Evolutionary conservation across 2,888 invertebrate genomes (phyloP).

Genomic region (Aricia artaxerxes): DNA sequence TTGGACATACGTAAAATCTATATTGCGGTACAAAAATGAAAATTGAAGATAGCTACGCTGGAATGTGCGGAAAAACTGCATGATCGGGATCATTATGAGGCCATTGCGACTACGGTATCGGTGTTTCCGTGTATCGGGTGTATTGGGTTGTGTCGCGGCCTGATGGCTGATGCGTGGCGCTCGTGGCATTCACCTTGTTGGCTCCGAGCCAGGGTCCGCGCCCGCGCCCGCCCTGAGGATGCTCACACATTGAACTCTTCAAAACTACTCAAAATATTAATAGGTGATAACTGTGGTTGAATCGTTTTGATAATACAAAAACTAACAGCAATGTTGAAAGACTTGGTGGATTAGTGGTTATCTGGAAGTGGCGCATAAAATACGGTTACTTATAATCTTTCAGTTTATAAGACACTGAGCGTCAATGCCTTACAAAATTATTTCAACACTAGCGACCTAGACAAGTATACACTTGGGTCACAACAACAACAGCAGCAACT

Average conservation of each 20-base stretch:
- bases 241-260: conserved; percentile 35
- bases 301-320: too few species aligned
- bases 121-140: conserved; percentile 61
- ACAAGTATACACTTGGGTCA: too few species aligned
- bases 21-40: background rate
- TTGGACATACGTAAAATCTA: too few species aligned
- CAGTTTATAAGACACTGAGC: too few species aligned
- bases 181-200: conserved; percentile 81
- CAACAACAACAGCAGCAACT: too few species aligned
- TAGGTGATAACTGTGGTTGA: background rate
- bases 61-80: background rate
- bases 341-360: too few species aligned
- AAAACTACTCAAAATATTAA: background rate
- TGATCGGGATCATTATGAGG: background rate
- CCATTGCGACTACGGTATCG: background rate
- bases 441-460: too few species aligned
- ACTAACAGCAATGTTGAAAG: too few species aligned
- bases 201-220: conserved; percentile 58
- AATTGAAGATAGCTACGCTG: background rate
- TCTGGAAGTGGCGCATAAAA: too few species aligned
- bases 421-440: too few species aligned
- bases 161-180: conserved; percentile 63
- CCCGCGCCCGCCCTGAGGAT: conserved; percentile 43
- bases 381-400: too few species aligned
- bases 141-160: conserved; percentile 69